A percentile compares a stretch with the other conserved stretches of the same genome.
Evolutionary conservation across 2,113 vertebrate species (phyloP).

Genomic region (Grus americana): DNA sequence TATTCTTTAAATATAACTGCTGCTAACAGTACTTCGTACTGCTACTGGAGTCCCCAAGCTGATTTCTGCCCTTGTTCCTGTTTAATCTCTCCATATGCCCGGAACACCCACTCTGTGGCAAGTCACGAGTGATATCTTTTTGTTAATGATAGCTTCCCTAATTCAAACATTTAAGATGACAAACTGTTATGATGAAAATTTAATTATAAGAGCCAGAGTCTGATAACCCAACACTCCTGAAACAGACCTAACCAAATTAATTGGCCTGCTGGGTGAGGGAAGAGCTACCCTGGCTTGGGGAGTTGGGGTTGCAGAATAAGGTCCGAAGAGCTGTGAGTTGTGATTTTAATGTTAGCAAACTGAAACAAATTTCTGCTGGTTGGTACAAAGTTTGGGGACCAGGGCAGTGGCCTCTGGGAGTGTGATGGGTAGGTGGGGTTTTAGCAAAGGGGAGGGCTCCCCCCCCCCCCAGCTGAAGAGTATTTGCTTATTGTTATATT

Average conservation of each 20-base stretch:
- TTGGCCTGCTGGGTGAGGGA: not conserved
- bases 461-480: not conserved
- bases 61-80: not conserved
- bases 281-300: not conserved
- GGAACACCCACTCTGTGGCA: not conserved
- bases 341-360: not conserved
- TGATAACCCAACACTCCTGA: not conserved
- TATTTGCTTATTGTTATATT: not conserved
- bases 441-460: not conserved
- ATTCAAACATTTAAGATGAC: not conserved
- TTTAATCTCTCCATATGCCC: not conserved
- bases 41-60: not conserved
- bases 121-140: not conserved
- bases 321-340: not conserved
- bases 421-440: not conserved
- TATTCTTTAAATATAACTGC: constrained; percentile 1
- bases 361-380: not conserved
- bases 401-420: not conserved
- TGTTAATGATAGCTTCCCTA: not conserved
- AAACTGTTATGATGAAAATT: not conserved
- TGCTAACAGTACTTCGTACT: not conserved
- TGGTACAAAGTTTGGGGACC: not conserved
- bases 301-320: not conserved
- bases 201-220: not conserved
- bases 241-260: not conserved